Percentiles rank a stretch among this genome's conserved stretches.
phyloP scores from a whole-genome alignment of 2,888 invertebrate genomes.

The Caenorhabditis afra region DNA sequence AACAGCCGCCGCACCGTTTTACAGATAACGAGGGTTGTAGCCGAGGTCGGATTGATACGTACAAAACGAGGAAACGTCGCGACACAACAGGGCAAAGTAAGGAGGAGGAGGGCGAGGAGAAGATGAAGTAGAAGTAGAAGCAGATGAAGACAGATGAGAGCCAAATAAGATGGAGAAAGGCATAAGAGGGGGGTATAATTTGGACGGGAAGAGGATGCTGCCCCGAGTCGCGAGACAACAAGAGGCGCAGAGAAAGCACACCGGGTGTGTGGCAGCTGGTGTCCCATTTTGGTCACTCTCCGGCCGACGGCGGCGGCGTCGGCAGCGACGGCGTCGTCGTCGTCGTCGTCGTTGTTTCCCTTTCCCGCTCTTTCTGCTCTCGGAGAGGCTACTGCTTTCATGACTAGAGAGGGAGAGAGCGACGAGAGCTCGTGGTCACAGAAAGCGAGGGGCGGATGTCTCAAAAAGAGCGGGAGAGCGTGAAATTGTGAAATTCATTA shows the following conservation, averaged over 20 bases:
- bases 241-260: conserved; percentile 36
- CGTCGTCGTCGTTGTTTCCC: conserved; percentile 35
- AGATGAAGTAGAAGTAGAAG: conserved; percentile 2
- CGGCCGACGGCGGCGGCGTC: no score
- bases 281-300: conserved; percentile 48
- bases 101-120: not conserved
- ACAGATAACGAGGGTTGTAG: conserved; percentile 29
- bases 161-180: conserved; percentile 39
- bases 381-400: not conserved
- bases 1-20: not conserved
- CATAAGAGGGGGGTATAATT: conserved; percentile 40
- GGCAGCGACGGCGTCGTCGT: no score
- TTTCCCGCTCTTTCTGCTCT: conserved; percentile 15
- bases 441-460: conserved; percentile 10
- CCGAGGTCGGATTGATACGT: not conserved
- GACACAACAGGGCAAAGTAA: not conserved
- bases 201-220: conserved; percentile 20
- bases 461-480: conserved; percentile 19
- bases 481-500: conserved; percentile 49
- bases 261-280: conserved; percentile 50
- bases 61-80: not conserved
- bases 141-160: conserved; percentile 30
- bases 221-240: not conserved
- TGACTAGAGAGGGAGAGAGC: no score
- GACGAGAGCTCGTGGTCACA: conserved; percentile 19